Base-by-base conservation (phyloP, 2,888 invertebrate species). In the Monopis laevigella region DNA sequence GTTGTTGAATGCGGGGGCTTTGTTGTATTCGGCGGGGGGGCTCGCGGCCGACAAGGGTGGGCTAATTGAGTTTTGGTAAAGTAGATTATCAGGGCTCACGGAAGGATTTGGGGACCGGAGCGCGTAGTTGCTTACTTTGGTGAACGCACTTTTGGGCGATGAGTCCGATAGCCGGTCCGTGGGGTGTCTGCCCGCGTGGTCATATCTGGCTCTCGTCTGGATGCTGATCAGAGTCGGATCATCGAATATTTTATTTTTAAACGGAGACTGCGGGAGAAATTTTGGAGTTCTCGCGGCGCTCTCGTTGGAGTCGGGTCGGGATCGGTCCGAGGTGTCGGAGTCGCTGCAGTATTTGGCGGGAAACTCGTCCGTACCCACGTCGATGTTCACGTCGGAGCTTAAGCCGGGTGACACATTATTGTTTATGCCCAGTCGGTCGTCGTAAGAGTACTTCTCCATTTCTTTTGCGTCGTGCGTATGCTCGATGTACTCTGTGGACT, bases 71-170 rank as follows among this genome's bases (percentile, higher is more conserved):
- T 86, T 87, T 55, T 91, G 90, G 51, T 92, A 92, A 46, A 88
- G 85, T 35, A 89, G 68, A 51, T 87, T 87, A 52, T 92, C 91
- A 0, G 92, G 92, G 47, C 91, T 91, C 13, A 89, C 80, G 0
- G 90, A 89, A 12, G 89, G 86, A 48, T 88, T 84, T 0, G 88
- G 88, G 1, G 88, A 88, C 32, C 85, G 59, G 26, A 84, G 73
- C 3, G 65, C 55, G 46, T 56, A 73, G 50, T 80, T 78, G 1
- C 80, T 62, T 10, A 93, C 93, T 81, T 93, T 93, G 1, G 93
- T 93, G 56, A 93, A 93, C 5, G 93, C 93, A 71, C 93, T 93
- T 55, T 87, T 87, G 0, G 86, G 85, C 0, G 84, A 83, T 48
- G 83, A 63, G 3, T 85, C 81, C 1, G 75, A 58, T 2, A 63